These are phyloP conservation scores for Enoplosus armatus DNA, from an alignment of 2,797 vertebrate genomes.

Conservation along the genomic window DNA sequence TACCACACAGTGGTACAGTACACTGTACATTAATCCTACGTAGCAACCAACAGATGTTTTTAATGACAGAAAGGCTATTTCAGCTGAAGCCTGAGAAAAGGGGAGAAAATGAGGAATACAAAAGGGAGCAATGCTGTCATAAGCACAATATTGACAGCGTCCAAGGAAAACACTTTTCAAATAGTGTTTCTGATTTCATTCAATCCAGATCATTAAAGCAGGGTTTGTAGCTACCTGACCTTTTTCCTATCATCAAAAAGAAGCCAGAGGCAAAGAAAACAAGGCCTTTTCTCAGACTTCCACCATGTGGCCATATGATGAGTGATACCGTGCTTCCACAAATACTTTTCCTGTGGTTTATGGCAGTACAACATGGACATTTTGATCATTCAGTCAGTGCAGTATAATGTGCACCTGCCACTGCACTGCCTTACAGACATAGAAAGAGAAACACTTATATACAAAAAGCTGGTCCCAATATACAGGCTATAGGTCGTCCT, in stretches of 20 bases:
- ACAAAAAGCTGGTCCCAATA: slow-evolving; percentile 16
- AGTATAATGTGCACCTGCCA: slow-evolving; percentile 37
- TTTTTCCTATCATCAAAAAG: slow-evolving; percentile 39
- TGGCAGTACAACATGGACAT: slow-evolving; percentile 22
- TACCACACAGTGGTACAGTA: slow-evolving; percentile 73
- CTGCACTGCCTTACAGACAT: slow-evolving; percentile 25
- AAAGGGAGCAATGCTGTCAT: slow-evolving; percentile 45
- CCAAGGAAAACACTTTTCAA: slow-evolving; percentile 52
- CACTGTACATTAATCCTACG: slow-evolving; percentile 54
- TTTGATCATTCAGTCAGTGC: slow-evolving; percentile 29
- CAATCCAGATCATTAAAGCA: slow-evolving; percentile 24
- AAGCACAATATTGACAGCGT: slow-evolving; percentile 29
- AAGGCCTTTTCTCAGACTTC: slow-evolving; percentile 31
- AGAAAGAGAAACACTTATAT: slow-evolving; percentile 26
- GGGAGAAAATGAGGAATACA: slow-evolving; percentile 41
- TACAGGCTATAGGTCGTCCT: slow-evolving; percentile 1
- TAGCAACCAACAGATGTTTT: slow-evolving; percentile 75
- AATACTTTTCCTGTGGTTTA: slow-evolving; percentile 42
- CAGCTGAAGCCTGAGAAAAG: slow-evolving; percentile 53
- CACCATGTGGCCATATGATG: slow-evolving; percentile 27
- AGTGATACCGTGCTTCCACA: slow-evolving; percentile 27
- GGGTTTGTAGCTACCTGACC: slow-evolving; percentile 39
- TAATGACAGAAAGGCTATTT: slow-evolving; percentile 64
- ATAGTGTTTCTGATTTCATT: slow-evolving; percentile 44
- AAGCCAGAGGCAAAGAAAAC: slow-evolving; percentile 46